Evolutionary conservation across 2,113 vertebrate genomes (phyloP), one percentile per base, ranked within the genome.

Genomic region (Eulacestoma nigropectus): DNA sequence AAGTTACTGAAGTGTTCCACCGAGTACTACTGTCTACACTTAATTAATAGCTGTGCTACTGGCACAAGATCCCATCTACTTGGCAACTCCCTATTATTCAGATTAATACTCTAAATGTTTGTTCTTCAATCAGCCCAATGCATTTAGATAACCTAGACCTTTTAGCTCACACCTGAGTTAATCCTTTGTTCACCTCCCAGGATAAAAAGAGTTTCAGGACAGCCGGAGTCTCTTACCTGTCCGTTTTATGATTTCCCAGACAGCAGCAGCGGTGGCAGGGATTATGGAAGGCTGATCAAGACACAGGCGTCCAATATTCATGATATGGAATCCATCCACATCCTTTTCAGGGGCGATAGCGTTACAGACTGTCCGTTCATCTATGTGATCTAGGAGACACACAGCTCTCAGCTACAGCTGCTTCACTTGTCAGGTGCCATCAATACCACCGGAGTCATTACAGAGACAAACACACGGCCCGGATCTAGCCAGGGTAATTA

Each of bases 231-330:
- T 37, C 96, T 75, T 62, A 99, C 99, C 99, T 77, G 98, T 98
- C 89, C 99, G 97, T 93, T 97, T 98, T 32, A 99, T 99, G 42
- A 99, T 99, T 88, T 99, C 99, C 99, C 99, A 99, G 20, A 99
- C 98, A 1, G 99, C 99, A 62, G 98, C 98, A 44, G 99, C 99
- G 7, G 99, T 99, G 52, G 99, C 99, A 53, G 99, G 99, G 79
- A 99, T 97, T 72, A 99, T 86, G 12, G 99, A 98, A 56, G 98
- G 98, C 96, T 99, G 99, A 87, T 99, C 99, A 15, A 99, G 98
- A 92, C 99, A 99, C 87, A 99, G 96, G 50, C 98, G 99, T 35
- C 99, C 99, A 7, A 99, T 96, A 39, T 99, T 99, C 77, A 99
- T 95, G 68, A 99, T 98, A 21, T 99, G 99, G 95, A 99, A 99